phyloP scores from a whole-genome alignment of 2,113 vertebrate species.

The Pluvianellus socialis region DNA sequence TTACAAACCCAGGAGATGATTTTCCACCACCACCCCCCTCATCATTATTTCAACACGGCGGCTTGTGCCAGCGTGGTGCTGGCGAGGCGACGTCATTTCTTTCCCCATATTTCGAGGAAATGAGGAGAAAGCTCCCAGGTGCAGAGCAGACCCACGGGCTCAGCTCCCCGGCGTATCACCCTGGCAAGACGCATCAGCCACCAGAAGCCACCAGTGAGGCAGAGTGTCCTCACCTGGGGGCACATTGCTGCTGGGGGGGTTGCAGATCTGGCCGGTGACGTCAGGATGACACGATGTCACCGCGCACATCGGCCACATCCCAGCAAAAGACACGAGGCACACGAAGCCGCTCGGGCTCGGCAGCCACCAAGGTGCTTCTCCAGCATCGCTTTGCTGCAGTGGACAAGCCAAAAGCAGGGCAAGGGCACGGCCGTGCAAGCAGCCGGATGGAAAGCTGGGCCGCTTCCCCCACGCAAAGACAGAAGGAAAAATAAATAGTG shows the following conservation, averaged over 20 bases:
- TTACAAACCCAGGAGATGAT: not conserved
- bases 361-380: not conserved
- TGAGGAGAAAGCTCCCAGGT: not conserved
- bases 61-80: not conserved
- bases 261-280: not conserved
- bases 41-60: not conserved
- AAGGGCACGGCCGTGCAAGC: not conserved
- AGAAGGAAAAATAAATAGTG: not conserved
- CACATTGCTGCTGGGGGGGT: not conserved
- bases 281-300: not conserved
- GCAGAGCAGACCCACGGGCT: not conserved
- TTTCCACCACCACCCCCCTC: rapidly evolving
- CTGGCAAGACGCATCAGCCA: not conserved
- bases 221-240: not conserved
- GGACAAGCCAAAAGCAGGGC: too few relatives aligned
- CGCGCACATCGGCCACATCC: rapidly evolving
- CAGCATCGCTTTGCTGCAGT: too few relatives aligned
- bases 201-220: not conserved
- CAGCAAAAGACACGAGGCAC: rapidly evolving
- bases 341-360: rapidly evolving
- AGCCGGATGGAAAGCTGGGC: not conserved
- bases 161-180: not conserved
- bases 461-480: not conserved
- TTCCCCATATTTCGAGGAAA: not conserved
- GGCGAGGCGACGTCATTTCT: not conserved